Conservation (phyloP, 2,113 vertebrate species). For the Anoplopoma fimbria region DNA sequence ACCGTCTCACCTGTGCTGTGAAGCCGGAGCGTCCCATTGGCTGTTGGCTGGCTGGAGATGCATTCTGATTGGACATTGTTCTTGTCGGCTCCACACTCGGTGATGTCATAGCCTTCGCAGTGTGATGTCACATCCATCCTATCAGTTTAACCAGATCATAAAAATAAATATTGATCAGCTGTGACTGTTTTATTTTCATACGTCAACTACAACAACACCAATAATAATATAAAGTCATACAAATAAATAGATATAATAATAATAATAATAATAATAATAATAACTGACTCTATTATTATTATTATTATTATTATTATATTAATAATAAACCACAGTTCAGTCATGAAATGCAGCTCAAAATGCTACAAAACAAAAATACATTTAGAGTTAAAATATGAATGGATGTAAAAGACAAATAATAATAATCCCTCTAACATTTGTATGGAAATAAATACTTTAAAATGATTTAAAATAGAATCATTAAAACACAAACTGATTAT, state of each 20-base stretch:
- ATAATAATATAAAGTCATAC: neutral
- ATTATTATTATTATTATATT: too few relatives aligned
- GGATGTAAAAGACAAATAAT: neutral
- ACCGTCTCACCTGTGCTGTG: constrained; percentile 33
- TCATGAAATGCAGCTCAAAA: neutral
- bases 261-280: neutral
- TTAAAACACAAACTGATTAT: too few relatives aligned
- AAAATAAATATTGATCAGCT: neutral
- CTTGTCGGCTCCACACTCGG: constrained; percentile 1
- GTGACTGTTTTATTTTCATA: neutral
- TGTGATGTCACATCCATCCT: constrained; percentile 63
- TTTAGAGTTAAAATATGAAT: neutral
- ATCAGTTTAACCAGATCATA: neutral
- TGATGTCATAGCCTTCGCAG: neutral
- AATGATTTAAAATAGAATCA: too few relatives aligned
- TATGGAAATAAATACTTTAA: too few relatives aligned
- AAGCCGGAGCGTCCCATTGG: constrained; percentile 36
- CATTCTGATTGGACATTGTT: constrained; percentile 21
- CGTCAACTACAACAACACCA: neutral
- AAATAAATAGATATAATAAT: neutral
- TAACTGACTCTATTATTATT: too few relatives aligned
- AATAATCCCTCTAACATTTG: too few relatives aligned
- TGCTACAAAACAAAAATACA: neutral
- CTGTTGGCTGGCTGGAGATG: constrained; percentile 33
- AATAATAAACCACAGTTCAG: too few relatives aligned